Evolutionary conservation across 1,140 invertebrate species (phyloP).

Genomic region (Drosophila kurseongensis): DNA sequence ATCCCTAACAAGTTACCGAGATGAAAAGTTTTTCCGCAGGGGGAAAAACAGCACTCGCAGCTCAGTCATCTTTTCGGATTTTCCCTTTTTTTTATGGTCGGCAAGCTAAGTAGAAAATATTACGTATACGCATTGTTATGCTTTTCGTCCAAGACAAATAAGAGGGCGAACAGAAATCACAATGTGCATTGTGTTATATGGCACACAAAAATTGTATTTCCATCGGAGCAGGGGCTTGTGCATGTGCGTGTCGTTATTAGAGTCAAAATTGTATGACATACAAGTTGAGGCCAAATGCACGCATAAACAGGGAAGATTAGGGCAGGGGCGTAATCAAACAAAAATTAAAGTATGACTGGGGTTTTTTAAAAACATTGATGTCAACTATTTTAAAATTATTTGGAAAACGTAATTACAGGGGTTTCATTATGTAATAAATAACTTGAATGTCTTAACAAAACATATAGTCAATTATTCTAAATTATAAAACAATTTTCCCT

Average conservation of each 20-base stretch:
- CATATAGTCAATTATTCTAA: neutral
- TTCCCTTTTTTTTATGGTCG: slow-evolving; percentile 40
- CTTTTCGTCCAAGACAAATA: slow-evolving; percentile 34
- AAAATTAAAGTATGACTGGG: too few species aligned
- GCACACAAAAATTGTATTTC: slow-evolving; percentile 51
- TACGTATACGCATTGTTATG: slow-evolving; percentile 60
- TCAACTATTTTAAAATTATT: too few species aligned
- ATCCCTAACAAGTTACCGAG: slow-evolving; percentile 19
- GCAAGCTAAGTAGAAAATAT: slow-evolving; percentile 59
- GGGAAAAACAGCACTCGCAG: neutral
- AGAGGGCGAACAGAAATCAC: slow-evolving; percentile 38
- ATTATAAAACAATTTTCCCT: neutral
- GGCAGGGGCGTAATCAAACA: neutral
- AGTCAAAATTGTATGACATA: slow-evolving; percentile 67
- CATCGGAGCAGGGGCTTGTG: slow-evolving; percentile 30
- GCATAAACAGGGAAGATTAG: slow-evolving; percentile 39
- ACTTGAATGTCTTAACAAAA: neutral
- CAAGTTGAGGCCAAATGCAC: slow-evolving; percentile 68
- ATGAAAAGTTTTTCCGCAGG: slow-evolving; percentile 14
- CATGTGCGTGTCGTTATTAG: slow-evolving; percentile 56
- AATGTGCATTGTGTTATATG: slow-evolving; percentile 63
- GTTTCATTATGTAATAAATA: too few species aligned
- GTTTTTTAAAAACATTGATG: too few species aligned
- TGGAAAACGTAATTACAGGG: too few species aligned
- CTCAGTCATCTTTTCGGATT: slow-evolving; percentile 17